Percentiles rank a stretch among this genome's conserved stretches.
Conservation (phyloP, 2,888 invertebrate species). For the Schrankia costaestrigalis region DNA sequence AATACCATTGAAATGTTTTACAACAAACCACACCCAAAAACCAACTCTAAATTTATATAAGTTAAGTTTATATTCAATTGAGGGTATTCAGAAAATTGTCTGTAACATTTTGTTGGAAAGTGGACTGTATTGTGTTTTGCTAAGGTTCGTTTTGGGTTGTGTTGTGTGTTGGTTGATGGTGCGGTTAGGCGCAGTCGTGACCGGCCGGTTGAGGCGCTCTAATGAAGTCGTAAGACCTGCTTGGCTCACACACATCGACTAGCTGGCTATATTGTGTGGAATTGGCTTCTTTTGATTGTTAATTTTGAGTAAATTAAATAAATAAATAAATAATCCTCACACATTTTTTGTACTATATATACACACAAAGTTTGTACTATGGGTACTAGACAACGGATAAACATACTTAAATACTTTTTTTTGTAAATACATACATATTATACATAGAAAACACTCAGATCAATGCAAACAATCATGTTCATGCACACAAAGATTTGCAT, state of each 20-base stretch:
- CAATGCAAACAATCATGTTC: no score
- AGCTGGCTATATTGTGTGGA: slow-evolving; percentile 28
- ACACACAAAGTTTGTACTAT: no score
- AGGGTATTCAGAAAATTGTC: neutral
- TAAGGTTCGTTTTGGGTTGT: slow-evolving; percentile 10
- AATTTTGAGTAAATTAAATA: neutral
- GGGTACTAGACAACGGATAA: neutral
- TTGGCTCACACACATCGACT: slow-evolving; percentile 33
- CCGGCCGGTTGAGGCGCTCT: slow-evolving; percentile 60
- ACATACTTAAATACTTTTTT: no score
- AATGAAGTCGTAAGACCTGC: slow-evolving; percentile 66
- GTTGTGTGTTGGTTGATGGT: slow-evolving; percentile 11
- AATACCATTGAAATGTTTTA: slow-evolving; percentile 30
- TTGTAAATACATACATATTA: no score
- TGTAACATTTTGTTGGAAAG: neutral
- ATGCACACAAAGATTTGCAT: no score
- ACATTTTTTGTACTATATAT: no score
- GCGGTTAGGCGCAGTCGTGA: slow-evolving; percentile 53
- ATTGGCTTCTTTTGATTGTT: slow-evolving; percentile 10
- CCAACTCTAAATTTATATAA: accelerated
- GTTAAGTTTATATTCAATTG: slow-evolving; percentile 1
- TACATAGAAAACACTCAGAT: no score
- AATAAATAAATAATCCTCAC: neutral
- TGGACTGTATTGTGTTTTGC: neutral
- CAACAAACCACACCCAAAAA: slow-evolving; percentile 2